Percentiles rank a stretch among this genome's conserved stretches.
These are phyloP conservation scores for Thereuonema tuberculata DNA, from an alignment of 1,140 invertebrate species.

Conservation along the genomic window DNA sequence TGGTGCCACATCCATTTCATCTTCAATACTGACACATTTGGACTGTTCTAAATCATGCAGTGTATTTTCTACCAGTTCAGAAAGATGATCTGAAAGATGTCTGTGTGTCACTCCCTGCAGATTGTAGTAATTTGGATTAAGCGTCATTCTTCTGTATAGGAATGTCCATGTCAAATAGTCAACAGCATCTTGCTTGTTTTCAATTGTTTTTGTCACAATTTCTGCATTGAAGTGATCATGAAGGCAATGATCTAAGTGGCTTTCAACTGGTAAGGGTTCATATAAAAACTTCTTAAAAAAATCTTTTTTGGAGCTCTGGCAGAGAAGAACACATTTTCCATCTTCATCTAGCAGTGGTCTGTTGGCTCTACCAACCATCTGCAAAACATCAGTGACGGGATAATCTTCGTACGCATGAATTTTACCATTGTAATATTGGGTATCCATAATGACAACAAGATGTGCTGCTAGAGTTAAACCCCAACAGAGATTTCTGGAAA, in stretches of 20 bases:
- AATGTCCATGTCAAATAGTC: slow-evolving; percentile 99
- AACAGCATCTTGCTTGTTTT: slow-evolving; percentile 99
- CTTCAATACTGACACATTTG: slow-evolving; percentile 95
- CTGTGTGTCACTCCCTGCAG: slow-evolving; percentile 84
- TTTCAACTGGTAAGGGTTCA: slow-evolving; percentile 95
- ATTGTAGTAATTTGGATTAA: slow-evolving; percentile 99
- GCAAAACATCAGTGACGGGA: slow-evolving; percentile 89
- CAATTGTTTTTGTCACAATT: slow-evolving; percentile 98
- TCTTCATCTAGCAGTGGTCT: slow-evolving; percentile 81
- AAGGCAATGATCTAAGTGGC: slow-evolving; percentile 87
- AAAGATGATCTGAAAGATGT: slow-evolving; percentile 95
- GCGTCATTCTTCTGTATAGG: slow-evolving; percentile 87
- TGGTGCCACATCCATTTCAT: slow-evolving; percentile 92
- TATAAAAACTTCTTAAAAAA: slow-evolving; percentile 98
- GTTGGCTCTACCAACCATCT: slow-evolving; percentile 91
- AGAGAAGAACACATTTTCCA: slow-evolving; percentile 91
- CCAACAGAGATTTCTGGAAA: slow-evolving; percentile 81
- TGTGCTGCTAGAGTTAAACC: slow-evolving; percentile 74
- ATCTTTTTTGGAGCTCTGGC: slow-evolving; percentile 94
- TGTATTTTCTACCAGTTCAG: slow-evolving; percentile 94
- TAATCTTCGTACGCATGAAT: slow-evolving; percentile 79
- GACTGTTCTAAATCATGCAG: slow-evolving; percentile 90
- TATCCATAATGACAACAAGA: slow-evolving; percentile 94
- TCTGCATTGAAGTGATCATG: slow-evolving; percentile 99
- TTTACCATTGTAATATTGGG: slow-evolving; percentile 94